Evolutionary conservation across 2,797 vertebrate species (phyloP), one percentile per base, ranked within the genome.

Genomic region (Siniperca undulata): DNA sequence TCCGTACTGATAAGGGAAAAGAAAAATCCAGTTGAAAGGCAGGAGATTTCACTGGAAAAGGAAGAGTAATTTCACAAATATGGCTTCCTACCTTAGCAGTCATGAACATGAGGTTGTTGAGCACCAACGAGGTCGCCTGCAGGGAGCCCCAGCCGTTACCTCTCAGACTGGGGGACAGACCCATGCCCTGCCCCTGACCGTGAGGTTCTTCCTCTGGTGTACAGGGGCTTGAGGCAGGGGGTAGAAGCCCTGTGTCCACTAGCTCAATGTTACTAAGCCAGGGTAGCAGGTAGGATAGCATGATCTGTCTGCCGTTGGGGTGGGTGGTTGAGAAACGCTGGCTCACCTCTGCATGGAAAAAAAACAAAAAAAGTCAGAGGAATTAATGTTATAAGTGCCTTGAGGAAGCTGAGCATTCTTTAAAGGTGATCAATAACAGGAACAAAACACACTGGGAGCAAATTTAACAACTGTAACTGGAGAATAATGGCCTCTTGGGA

Each of bases 71-170:
- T 62, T 61, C 24, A 65, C 14, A 83, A 68, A 64, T 8, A 12
- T 0, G 4, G 1, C 12, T 9, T 70, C 84, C 16, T 94, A 99
- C 98, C 97, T 99, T 99, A 70, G 99, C 99, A 0, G 98, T 99
- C 99, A 99, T 99, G 91, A 98, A 99, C 99, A 99, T 99, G 89
- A 99, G 98, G 94, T 99, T 99, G 94, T 99, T 99, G 70, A 99
- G 97, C 87, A 99, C 98, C 74, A 99, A 91, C 0, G 98, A 99
- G 0, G 98, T 99, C 8, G 99, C 98, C 93, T 99, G 98, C 24
- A 98, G 95, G 44, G 98, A 99, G 42, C 99, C 98, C 99, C 99
- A 99, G 88, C 99, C 99, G 6, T 93, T 99, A 77, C 99, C 99
- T 92, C 97, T 97, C 46, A 99, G 95, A 72, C 97, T 97, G 3